Percentiles rank a stretch among this genome's conserved stretches.
Conservation (phyloP, 1,140 invertebrate species). For the Plutomurus gul region DNA sequence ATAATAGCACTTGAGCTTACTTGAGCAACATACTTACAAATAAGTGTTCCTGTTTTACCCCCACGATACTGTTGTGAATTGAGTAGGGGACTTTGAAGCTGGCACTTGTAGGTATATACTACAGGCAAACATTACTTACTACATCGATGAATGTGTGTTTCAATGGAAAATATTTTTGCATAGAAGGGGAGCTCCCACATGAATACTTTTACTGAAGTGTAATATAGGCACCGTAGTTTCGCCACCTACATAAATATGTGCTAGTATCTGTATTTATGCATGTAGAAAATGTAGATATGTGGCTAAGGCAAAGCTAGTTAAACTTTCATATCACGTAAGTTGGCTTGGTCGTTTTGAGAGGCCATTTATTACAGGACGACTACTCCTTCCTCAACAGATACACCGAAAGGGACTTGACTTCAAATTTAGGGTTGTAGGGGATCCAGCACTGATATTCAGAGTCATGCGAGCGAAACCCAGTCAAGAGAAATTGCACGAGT, state of each 20-base stretch:
- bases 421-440: neutral
- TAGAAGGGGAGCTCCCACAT: no score
- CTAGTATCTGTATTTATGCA: neutral
- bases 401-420: neutral
- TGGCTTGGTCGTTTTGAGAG: neutral
- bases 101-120: no score
- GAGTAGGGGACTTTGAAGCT: no score
- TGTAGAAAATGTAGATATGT: neutral
- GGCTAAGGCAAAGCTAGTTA: neutral
- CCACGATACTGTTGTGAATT: no score
- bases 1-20: no score
- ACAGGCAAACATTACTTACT: no score
- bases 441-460: neutral
- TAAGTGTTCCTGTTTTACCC: no score
- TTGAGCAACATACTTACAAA: no score
- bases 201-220: no score
- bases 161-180: no score
- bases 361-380: neutral
- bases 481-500: neutral
- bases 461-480: neutral
- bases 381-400: neutral
- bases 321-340: constrained; percentile 8
- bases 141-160: no score
- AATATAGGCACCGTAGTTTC: no score
- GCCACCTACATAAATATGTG: neutral